A percentile compares a stretch with the other conserved stretches of the same genome.
Conservation (phyloP, 2,113 vertebrate species). For the Centropristis striata region DNA sequence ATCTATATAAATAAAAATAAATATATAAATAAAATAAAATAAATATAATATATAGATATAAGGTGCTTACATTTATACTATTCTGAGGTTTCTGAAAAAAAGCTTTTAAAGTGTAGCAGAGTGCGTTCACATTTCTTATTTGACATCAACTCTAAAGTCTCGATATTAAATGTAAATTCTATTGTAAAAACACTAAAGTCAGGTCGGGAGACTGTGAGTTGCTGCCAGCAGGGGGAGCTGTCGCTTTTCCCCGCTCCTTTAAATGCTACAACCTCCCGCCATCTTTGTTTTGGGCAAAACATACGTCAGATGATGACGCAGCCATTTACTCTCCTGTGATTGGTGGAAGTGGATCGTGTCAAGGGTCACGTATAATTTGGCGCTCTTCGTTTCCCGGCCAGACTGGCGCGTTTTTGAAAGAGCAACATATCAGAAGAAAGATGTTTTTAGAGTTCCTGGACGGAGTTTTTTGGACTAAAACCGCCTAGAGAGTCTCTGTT, state of each 20-base stretch:
- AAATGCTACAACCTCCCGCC: neutral
- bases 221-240: constrained; percentile 51
- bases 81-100: too few species aligned
- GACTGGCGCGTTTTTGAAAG: constrained; percentile 78
- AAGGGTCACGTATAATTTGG: constrained; percentile 79
- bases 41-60: too few species aligned
- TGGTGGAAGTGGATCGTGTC: constrained; percentile 51
- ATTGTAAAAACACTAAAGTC: too few species aligned
- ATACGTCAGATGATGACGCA: constrained; percentile 7
- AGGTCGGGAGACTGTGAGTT: too few species aligned
- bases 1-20: too few species aligned
- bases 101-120: too few species aligned
- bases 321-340: constrained; percentile 46
- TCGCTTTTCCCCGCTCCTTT: neutral
- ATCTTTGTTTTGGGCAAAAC: constrained; percentile 63
- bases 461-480: neutral
- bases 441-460: neutral
- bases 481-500: accelerated
- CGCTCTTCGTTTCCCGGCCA: constrained; percentile 72
- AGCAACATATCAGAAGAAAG: neutral
- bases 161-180: too few species aligned
- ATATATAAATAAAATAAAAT: too few species aligned
- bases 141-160: too few species aligned
- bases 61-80: too few species aligned
- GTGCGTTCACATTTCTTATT: too few species aligned